These are phyloP conservation scores for Hyalella azteca DNA, from an alignment of 2,888 invertebrate species.

Conservation along the genomic window DNA sequence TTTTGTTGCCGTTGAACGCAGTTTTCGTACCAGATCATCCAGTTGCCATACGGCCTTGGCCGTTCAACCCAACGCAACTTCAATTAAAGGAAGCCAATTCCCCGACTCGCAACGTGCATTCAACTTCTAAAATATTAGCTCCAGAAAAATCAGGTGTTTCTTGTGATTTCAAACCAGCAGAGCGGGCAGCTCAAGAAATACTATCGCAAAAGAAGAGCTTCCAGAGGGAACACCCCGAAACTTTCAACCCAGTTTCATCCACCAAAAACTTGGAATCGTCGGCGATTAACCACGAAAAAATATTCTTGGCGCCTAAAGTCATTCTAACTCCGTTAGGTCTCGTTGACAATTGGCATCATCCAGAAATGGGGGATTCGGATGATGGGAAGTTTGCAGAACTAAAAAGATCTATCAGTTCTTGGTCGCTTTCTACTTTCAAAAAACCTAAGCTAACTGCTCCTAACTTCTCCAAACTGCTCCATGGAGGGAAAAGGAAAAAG, in stretches of 20 bases:
- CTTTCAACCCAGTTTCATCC: no score
- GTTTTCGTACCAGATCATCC: neutral
- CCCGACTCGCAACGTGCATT: no score
- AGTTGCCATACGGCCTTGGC: neutral
- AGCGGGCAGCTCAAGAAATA: no score
- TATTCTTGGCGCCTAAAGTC: neutral
- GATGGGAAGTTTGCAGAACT: constrained; percentile 40
- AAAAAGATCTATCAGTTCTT: constrained; percentile 52
- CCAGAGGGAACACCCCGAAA: no score
- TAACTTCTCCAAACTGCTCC: constrained; percentile 46
- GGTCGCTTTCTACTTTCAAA: constrained; percentile 56
- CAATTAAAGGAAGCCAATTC: no score
- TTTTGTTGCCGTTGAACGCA: neutral
- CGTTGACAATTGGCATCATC: neutral
- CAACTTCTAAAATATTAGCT: no score
- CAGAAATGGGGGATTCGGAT: no score
- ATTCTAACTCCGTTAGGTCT: neutral
- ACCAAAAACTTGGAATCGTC: no score
- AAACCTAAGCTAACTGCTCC: constrained; percentile 51
- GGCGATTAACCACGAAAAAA: no score
- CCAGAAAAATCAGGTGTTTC: no score
- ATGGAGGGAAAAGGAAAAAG: neutral
- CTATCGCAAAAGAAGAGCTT: no score
- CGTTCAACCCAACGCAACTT: neutral
- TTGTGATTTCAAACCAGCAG: no score